These are phyloP conservation scores for Beroe ovata DNA, from an alignment of 37 sponge, comb jelly and placozoan genomes.

Conservation along the genomic window DNA sequence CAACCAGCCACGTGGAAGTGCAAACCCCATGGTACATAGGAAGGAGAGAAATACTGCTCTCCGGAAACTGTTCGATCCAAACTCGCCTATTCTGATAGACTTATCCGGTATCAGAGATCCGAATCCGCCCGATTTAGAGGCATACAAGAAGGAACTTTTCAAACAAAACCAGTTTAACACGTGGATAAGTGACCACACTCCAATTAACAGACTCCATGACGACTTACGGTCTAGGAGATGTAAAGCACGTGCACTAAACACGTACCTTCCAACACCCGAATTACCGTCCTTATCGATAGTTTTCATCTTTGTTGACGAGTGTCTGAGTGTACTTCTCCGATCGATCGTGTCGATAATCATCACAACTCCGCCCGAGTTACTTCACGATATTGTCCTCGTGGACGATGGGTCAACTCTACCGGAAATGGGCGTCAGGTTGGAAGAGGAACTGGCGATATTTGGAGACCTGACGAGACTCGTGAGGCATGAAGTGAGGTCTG, in stretches of 20 bases:
- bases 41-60: background rate
- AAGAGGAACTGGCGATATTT: conserved; percentile 32
- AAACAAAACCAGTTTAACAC: conserved; percentile 58
- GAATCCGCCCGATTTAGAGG: conserved; percentile 27
- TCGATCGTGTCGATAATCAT: conserved; percentile 18
- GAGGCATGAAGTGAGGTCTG: conserved; percentile 8
- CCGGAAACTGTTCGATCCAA: conserved; percentile 4
- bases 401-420: conserved; percentile 2
- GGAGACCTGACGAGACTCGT: conserved; percentile 12
- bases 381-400: conserved; percentile 44
- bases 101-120: conserved; percentile 43
- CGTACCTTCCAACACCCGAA: conserved; percentile 33
- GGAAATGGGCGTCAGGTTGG: conserved; percentile 5
- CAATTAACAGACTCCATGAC: conserved; percentile 38
- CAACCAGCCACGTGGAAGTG: background rate
- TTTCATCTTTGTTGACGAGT: conserved; percentile 56
- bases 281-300: conserved; percentile 45
- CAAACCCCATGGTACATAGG: background rate
- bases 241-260: background rate
- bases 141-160: conserved; percentile 44
- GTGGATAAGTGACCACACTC: conserved; percentile 62
- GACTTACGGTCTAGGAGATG: conserved; percentile 16
- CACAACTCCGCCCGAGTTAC: conserved; percentile 34
- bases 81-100: conserved; percentile 4
- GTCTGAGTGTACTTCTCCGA: conserved; percentile 12